These are phyloP conservation scores for Hypsopygia costalis DNA, from an alignment of 2,888 invertebrate species.

Conservation along the genomic window DNA sequence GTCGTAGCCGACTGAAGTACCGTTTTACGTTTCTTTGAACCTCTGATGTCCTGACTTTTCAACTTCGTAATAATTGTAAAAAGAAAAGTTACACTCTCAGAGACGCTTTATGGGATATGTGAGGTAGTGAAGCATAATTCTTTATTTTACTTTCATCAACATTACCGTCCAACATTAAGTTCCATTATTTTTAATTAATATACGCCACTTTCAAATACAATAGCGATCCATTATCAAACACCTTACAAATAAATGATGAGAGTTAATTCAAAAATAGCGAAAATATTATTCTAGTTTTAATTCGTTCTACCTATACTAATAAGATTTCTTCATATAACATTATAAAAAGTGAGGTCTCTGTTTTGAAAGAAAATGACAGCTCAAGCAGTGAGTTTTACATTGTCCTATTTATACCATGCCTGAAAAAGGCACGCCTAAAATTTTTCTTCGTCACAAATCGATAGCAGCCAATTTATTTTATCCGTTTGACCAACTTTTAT, in stretches of 20 bases:
- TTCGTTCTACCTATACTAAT: conserved; percentile 25
- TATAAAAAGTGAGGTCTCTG: conserved; percentile 41
- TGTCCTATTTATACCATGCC: conserved; percentile 10
- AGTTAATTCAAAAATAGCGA: conserved; percentile 20
- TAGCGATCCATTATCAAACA: conserved; percentile 17
- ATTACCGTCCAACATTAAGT: no score
- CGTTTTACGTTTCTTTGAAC: no score
- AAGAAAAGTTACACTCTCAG: no score
- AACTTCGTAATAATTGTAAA: no score
- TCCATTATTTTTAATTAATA: no score
- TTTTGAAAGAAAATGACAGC: conserved; percentile 19
- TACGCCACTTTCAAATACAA: background rate
- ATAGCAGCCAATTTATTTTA: background rate
- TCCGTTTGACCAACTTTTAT: background rate
- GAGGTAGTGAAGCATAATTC: no score
- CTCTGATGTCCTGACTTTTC: no score
- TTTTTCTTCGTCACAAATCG: background rate
- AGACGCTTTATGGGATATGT: no score
- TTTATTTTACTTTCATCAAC: no score
- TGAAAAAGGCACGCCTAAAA: no score
- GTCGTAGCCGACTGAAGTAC: no score
- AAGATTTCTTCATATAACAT: conserved; percentile 23
- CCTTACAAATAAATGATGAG: conserved; percentile 17
- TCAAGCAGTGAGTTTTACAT: conserved; percentile 8
- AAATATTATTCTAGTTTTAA: conserved; percentile 15